These are phyloP conservation scores for Camponotus floridanus DNA, from an alignment of 1,140 invertebrate genomes.

Conservation along the genomic window DNA sequence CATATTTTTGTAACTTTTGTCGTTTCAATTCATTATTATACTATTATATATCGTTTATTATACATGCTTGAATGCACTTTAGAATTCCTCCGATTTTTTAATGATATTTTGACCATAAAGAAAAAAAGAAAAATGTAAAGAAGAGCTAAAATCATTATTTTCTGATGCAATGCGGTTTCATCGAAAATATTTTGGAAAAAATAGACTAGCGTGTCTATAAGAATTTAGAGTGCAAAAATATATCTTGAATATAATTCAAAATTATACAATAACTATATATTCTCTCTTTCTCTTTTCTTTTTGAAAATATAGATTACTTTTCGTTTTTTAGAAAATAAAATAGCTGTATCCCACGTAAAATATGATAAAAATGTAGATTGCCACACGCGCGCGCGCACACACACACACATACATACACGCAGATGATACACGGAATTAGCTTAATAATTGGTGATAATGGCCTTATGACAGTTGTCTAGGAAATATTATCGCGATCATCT, in stretches of 20 bases:
- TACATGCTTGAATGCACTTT: neutral
- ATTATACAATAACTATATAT: no score
- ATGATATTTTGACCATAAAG: no score
- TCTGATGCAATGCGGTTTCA: no score
- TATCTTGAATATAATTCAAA: no score
- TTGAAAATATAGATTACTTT: no score
- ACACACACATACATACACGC: neutral
- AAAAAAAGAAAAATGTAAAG: no score
- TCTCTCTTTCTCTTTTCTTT: no score
- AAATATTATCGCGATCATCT: constrained; percentile 32
- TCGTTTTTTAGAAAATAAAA: constrained; percentile 1
- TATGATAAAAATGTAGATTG: neutral
- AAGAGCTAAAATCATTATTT: no score
- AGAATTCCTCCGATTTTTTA: neutral
- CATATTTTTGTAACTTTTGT: constrained; percentile 6
- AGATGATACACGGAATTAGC: constrained; percentile 50
- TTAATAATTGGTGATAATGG: constrained; percentile 53
- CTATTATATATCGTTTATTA: neutral
- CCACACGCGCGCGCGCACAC: no score
- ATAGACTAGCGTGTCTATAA: no score
- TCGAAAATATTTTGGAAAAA: no score
- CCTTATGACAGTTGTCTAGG: constrained; percentile 52
- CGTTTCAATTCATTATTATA: neutral
- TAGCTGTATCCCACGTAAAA: constrained; percentile 21
- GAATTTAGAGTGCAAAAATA: no score